Percentiles rank a stretch among this genome's conserved stretches.
phyloP scores from a whole-genome alignment of 2,113 vertebrate genomes.

The Paratilapia polleni region DNA sequence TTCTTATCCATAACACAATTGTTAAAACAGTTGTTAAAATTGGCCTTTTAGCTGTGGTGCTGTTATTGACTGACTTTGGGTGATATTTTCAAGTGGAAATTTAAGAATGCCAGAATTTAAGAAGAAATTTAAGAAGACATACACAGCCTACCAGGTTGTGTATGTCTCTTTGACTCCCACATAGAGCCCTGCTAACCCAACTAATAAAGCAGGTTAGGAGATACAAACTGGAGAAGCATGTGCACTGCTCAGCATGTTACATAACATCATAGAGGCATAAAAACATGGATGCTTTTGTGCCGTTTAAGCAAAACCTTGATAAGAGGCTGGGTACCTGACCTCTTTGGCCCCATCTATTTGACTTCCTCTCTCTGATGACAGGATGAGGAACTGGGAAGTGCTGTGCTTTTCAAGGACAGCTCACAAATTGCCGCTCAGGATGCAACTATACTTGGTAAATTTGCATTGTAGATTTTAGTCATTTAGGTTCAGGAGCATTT shows the following conservation, averaged over 20 bases:
- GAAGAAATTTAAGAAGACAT: no score
- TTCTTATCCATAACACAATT: no score
- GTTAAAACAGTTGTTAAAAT: no score
- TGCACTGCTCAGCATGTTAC: slow-evolving; percentile 3
- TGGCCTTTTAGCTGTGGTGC: no score
- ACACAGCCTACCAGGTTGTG: no score
- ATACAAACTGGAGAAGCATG: neutral
- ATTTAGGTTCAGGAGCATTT: neutral
- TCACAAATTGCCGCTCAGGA: neutral
- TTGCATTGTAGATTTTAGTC: neutral
- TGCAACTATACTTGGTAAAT: neutral
- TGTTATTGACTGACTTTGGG: no score
- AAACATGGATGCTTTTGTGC: neutral
- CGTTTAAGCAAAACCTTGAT: neutral
- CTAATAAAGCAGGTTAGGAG: neutral
- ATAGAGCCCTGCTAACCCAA: neutral
- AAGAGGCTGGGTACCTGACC: neutral
- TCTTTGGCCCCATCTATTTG: neutral
- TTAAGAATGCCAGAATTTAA: no score
- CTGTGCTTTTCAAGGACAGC: neutral
- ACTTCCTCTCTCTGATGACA: slow-evolving; percentile 32
- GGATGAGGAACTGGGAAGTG: slow-evolving; percentile 1
- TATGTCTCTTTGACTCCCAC: neutral
- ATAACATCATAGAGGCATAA: neutral
- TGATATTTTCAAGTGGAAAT: neutral